Percentiles rank a stretch among this genome's conserved stretches.
These are phyloP conservation scores for Hippocampus comes DNA, from an alignment of 2,113 vertebrate genomes.

Conservation along the genomic window DNA sequence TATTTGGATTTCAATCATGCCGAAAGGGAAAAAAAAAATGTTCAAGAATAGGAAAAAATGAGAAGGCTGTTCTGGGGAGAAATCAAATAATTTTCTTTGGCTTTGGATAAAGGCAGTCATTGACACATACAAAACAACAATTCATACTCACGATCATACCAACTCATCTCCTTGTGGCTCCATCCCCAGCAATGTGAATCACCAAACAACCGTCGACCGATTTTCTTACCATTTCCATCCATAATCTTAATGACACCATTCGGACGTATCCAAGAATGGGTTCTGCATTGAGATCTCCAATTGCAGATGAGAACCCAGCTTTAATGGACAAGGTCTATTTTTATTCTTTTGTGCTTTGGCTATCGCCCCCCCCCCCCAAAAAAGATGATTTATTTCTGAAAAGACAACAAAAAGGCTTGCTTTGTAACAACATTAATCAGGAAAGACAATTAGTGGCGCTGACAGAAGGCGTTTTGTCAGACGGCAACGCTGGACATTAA, in stretches of 20 bases:
- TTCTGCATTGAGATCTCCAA: neutral
- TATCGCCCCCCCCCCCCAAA: neutral
- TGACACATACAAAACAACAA: neutral
- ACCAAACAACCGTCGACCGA: no score
- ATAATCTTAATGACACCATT: neutral
- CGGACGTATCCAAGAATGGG: neutral
- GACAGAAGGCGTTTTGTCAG: constrained; percentile 31
- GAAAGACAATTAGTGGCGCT: constrained; percentile 6
- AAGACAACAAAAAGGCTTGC: constrained; percentile 2
- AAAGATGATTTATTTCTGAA: constrained; percentile 1
- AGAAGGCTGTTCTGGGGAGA: neutral
- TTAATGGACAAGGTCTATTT: neutral
- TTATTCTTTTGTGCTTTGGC: neutral
- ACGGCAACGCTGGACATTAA: constrained; percentile 39
- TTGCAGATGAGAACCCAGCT: neutral
- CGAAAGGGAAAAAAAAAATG: neutral
- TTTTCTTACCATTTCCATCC: neutral
- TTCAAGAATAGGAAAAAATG: neutral
- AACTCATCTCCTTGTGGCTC: neutral
- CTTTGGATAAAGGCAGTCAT: neutral
- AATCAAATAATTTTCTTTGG: neutral
- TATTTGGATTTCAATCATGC: neutral
- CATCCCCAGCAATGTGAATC: no score
- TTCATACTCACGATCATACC: neutral
- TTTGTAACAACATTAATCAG: constrained; percentile 13